Conservation (phyloP, 2,113 vertebrate genomes). For the Bolborhynchus lineola region DNA sequence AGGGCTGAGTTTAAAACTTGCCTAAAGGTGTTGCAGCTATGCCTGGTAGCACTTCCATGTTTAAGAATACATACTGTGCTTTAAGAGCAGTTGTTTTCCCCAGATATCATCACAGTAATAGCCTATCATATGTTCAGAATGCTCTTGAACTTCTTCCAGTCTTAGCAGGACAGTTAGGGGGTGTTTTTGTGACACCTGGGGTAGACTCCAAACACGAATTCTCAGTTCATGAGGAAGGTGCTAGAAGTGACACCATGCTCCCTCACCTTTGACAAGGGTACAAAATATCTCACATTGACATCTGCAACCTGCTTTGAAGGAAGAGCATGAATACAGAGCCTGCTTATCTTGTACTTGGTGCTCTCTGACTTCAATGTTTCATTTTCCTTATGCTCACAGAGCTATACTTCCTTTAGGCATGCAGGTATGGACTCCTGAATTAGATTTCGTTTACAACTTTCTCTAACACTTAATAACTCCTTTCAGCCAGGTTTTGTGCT, state of each 20-base stretch:
- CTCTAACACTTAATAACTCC: not conserved
- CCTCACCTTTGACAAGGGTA: not conserved
- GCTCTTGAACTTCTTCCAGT: not conserved
- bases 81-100: not conserved
- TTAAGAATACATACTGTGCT: not conserved
- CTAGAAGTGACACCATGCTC: not conserved
- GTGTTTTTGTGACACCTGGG: rapidly evolving
- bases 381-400: not conserved
- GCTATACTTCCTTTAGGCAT: not conserved
- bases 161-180: not conserved
- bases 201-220: not conserved
- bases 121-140: not conserved
- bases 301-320: not conserved
- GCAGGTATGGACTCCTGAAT: not conserved
- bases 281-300: not conserved
- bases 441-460: not conserved
- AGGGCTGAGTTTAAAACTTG: not conserved
- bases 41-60: not conserved
- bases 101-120: not conserved
- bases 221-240: not conserved
- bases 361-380: not conserved
- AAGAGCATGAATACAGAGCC: not conserved
- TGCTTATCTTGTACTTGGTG: not conserved
- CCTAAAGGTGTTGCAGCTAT: not conserved
- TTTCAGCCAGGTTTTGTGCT: not conserved